phyloP scores from a whole-genome alignment of 2,113 vertebrate genomes.

The Leptocoma aspasia region DNA sequence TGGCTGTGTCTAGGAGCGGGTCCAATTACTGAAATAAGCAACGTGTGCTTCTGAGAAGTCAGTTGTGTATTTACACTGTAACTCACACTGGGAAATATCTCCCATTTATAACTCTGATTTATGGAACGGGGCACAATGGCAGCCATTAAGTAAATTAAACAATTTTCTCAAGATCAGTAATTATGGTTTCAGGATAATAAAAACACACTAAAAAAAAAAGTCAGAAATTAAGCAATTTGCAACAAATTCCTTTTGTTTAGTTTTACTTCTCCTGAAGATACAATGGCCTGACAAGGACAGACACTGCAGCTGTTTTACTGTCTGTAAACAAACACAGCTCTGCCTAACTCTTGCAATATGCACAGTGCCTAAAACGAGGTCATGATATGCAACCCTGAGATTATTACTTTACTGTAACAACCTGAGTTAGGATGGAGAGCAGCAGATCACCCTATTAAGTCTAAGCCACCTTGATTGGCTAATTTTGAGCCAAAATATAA shows the following conservation, averaged over 20 bases:
- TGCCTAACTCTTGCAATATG: neutral
- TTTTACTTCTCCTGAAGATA: neutral
- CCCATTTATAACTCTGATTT: constrained; percentile 28
- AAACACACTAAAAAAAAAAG: neutral
- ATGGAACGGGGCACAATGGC: neutral
- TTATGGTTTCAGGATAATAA: constrained; percentile 4
- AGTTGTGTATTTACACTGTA: neutral
- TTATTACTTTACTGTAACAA: neutral
- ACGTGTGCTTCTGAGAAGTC: neutral
- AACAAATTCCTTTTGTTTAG: neutral
- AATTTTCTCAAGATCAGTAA: neutral
- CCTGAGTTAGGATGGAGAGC: neutral
- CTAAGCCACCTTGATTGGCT: neutral
- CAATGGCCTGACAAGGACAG: constrained; percentile 7
- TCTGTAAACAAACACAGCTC: neutral
- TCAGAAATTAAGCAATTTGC: neutral
- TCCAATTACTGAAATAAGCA: constrained; percentile 25
- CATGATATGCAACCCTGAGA: neutral
- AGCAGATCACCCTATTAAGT: neutral
- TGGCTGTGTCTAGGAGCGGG: neutral
- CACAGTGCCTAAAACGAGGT: neutral
- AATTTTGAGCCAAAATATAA: neutral
- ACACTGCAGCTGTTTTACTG: neutral
- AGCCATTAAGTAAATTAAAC: constrained; percentile 30
- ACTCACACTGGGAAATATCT: constrained; percentile 8